Evolutionary conservation across 1,140 invertebrate genomes (phyloP).

Genomic region (Drosophila chauvacae): DNA sequence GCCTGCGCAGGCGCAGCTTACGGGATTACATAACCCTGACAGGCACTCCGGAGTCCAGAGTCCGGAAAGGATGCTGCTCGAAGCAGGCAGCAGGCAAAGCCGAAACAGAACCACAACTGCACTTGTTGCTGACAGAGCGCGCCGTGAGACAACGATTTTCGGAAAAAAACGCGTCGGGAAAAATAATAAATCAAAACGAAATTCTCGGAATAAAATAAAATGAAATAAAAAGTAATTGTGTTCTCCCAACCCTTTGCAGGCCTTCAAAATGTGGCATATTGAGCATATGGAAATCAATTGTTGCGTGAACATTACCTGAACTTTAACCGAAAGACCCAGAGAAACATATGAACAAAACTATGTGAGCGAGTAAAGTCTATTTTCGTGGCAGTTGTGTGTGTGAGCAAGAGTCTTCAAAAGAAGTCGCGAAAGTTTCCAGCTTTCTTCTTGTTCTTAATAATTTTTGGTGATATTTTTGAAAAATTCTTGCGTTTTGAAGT

Average conservation of each 20-base stretch:
- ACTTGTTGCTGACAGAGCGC: conserved; percentile 76
- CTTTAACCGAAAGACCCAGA: conserved; percentile 8
- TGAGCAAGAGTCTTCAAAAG: conserved; percentile 31
- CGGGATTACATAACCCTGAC: conserved; percentile 61
- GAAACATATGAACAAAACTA: conserved; percentile 38
- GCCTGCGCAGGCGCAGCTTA: conserved; percentile 74
- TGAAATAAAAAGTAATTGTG: not conserved
- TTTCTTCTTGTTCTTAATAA: conserved; percentile 16
- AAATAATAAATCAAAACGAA: conserved; percentile 1
- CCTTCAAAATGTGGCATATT: conserved; percentile 65
- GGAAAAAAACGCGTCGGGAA: conserved; percentile 28
- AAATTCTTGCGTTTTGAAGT: conserved; percentile 30
- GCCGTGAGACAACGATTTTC: conserved; percentile 1
- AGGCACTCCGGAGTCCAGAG: not conserved
- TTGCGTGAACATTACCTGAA: conserved; percentile 65
- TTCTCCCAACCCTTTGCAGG: conserved; percentile 25
- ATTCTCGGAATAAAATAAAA: not conserved
- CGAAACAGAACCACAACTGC: conserved; percentile 69
- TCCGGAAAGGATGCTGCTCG: conserved; percentile 38
- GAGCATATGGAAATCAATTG: conserved; percentile 61
- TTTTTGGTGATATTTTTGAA: conserved; percentile 10
- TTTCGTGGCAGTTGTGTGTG: conserved; percentile 15
- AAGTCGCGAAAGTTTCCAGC: conserved; percentile 17
- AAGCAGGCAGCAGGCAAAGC: conserved; percentile 24
- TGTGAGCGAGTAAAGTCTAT: conserved; percentile 38